Conservation (phyloP, 2,888 invertebrate species). For the Busseola fusca region DNA sequence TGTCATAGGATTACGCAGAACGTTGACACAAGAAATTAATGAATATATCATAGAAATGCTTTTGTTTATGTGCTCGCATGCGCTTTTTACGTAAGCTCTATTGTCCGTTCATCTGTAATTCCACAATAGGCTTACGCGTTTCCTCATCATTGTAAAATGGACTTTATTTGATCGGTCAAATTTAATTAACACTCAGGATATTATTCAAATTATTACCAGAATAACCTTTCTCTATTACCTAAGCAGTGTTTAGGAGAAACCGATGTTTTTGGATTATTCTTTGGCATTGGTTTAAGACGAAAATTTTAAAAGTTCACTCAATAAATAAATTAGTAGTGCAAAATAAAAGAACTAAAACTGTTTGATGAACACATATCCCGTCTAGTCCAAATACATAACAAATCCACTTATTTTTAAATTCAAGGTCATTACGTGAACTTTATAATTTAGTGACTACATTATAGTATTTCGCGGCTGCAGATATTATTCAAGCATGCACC, state of each 20-base stretch:
- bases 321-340: neutral
- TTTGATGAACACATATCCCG: neutral
- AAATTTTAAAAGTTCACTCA: neutral
- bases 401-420: slow-evolving; percentile 18
- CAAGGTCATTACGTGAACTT: slow-evolving; percentile 35
- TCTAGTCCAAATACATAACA: slow-evolving; percentile 6
- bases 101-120: slow-evolving; percentile 12
- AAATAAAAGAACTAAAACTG: slow-evolving; percentile 2
- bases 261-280: slow-evolving; percentile 6
- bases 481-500: slow-evolving; percentile 8
- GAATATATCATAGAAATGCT: slow-evolving; percentile 35
- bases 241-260: neutral
- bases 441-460: slow-evolving; percentile 11
- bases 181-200: slow-evolving; percentile 3
- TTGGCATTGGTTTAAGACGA: neutral
- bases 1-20: slow-evolving; percentile 40
- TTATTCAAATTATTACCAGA: slow-evolving; percentile 1
- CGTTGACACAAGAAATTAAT: slow-evolving; percentile 48
- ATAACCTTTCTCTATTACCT: slow-evolving; percentile 26
- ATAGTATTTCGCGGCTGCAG: slow-evolving; percentile 11
- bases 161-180: neutral
- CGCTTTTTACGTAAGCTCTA: slow-evolving; percentile 25
- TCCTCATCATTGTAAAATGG: slow-evolving; percentile 5
- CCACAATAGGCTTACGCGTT: slow-evolving; percentile 15
- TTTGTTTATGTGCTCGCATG: slow-evolving; percentile 1